These are phyloP conservation scores for Coecobrya sp. DNA, from an alignment of 2,888 invertebrate species.

Conservation along the genomic window DNA sequence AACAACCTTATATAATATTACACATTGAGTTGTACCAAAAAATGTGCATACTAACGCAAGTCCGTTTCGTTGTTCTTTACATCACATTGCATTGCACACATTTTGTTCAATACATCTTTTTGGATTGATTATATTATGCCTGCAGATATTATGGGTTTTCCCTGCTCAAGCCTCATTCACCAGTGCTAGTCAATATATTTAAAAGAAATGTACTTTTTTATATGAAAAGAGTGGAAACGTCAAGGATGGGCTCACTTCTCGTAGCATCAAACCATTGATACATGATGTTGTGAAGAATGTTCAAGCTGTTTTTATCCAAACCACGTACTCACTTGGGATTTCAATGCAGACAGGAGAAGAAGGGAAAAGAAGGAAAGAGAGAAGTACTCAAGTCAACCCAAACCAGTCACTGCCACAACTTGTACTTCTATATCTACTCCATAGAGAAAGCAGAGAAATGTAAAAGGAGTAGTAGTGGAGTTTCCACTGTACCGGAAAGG, in stretches of 20 bases:
- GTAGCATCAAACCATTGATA: conserved; percentile 58
- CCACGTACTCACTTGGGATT: conserved; percentile 72
- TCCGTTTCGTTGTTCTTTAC: background rate
- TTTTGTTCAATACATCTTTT: background rate
- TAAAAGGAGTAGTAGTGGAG: background rate
- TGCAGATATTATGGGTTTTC: conserved; percentile 15
- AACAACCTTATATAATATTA: background rate
- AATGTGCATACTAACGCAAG: background rate
- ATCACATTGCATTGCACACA: conserved; percentile 26
- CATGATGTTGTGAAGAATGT: conserved; percentile 61
- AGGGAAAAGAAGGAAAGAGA: conserved; percentile 13
- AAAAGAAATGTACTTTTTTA: background rate
- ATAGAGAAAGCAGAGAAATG: background rate
- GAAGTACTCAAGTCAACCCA: background rate
- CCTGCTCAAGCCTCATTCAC: background rate
- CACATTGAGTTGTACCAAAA: background rate
- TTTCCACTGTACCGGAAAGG: conserved; percentile 18
- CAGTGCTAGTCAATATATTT: background rate
- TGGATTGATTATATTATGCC: conserved; percentile 15
- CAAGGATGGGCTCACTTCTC: conserved; percentile 42
- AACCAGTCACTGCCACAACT: conserved; percentile 30
- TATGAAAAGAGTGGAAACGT: conserved; percentile 25
- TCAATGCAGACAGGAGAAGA: conserved; percentile 28
- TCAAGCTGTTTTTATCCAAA: conserved; percentile 75
- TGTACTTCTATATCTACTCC: background rate